Evolutionary conservation across 2,113 vertebrate genomes (phyloP).

Genomic region (Tichodroma muraria): DNA sequence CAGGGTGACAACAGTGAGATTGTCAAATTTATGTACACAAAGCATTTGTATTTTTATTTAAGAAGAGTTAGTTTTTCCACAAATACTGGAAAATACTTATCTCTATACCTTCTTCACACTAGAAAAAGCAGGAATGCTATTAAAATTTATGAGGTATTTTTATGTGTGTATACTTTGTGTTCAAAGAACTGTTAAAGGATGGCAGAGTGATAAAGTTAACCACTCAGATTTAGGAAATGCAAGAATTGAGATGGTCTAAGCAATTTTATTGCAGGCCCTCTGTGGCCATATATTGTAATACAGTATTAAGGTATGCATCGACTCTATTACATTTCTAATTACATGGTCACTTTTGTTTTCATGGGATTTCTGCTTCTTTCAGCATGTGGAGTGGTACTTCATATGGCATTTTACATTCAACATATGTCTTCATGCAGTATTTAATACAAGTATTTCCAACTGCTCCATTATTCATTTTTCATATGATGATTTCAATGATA

Average conservation of each 20-base stretch:
- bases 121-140: neutral
- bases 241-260: neutral
- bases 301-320: neutral
- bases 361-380: neutral
- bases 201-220: neutral
- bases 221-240: neutral
- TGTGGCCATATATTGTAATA: neutral
- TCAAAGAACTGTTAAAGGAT: neutral
- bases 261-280: neutral
- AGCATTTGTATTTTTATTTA: neutral
- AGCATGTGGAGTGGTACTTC: neutral
- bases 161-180: neutral
- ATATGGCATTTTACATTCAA: neutral
- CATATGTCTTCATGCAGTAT: neutral
- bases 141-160: constrained; percentile 18
- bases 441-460: neutral
- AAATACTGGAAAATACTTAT: neutral
- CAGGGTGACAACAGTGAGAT: neutral
- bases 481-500: no score
- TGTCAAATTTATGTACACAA: neutral
- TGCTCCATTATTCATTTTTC: neutral
- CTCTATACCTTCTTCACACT: neutral
- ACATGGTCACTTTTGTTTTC: neutral
- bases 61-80: neutral
- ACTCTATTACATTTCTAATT: neutral